Evolutionary conservation across 2,888 invertebrate species (phyloP).

Genomic region (Sarcophaga variegata): DNA sequence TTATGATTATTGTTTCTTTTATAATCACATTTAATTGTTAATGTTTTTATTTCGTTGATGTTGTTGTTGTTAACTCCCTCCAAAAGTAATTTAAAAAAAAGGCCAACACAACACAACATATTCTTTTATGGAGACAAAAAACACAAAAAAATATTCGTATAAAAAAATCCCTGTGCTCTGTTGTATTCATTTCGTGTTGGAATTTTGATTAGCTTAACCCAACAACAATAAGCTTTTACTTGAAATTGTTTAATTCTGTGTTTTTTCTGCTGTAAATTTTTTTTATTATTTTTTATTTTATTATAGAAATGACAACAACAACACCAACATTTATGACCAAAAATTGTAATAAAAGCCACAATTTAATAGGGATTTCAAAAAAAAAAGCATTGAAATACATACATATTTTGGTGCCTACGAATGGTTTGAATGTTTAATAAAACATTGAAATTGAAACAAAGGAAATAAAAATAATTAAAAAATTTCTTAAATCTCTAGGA

Average conservation of each 20-base stretch:
- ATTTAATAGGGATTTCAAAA: neutral
- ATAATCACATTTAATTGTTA: constrained; percentile 41
- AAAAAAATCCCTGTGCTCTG: constrained; percentile 4
- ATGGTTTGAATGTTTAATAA: neutral
- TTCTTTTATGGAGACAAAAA: constrained; percentile 11
- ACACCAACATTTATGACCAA: neutral
- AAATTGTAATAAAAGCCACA: neutral
- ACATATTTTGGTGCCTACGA: neutral
- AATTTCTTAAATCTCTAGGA: too few species aligned
- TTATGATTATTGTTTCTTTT: constrained; percentile 2
- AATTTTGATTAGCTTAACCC: constrained; percentile 70
- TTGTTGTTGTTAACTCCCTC: constrained; percentile 9
- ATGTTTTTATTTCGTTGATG: constrained; percentile 6
- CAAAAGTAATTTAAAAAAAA: constrained; percentile 18
- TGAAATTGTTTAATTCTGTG: constrained; percentile 23
- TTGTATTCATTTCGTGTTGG: constrained; percentile 67
- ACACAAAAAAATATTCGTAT: neutral
- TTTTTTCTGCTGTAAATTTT: neutral
- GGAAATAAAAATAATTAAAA: neutral
- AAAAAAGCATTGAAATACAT: neutral
- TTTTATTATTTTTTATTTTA: neutral
- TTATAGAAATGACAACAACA: neutral
- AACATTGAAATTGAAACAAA: neutral
- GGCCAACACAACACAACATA: constrained; percentile 12
- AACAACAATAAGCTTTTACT: constrained; percentile 67